Conservation (phyloP, 1,140 invertebrate genomes). For the Pseudobourletiella spinata region DNA sequence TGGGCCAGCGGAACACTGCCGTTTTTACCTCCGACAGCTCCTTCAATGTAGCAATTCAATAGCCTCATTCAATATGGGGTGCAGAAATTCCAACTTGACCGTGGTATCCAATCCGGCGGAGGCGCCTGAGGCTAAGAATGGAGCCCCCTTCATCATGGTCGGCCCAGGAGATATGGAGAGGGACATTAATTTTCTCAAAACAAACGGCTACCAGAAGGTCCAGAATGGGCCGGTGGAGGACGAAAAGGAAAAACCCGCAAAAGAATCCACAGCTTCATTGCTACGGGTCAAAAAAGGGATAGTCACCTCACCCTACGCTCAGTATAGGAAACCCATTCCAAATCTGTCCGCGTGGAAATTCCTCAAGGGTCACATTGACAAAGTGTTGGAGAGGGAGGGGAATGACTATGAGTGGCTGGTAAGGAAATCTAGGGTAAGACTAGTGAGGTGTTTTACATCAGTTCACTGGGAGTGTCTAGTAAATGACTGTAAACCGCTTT, state of each 20-base stretch:
- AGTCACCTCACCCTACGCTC: background rate
- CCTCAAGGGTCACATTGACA: background rate
- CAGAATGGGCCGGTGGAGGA: background rate
- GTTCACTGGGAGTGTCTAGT: no score
- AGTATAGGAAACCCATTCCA: background rate
- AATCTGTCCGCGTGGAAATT: conserved; percentile 1
- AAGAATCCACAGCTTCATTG: background rate
- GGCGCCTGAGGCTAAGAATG: background rate
- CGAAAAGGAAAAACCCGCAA: background rate
- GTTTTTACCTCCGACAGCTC: no score
- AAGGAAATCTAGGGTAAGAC: no score
- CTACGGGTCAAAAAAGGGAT: background rate
- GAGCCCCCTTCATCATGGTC: background rate
- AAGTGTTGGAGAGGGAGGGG: background rate
- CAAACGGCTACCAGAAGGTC: background rate
- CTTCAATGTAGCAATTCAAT: no score
- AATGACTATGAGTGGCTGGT: background rate
- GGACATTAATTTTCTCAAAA: background rate
- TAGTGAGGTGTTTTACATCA: no score
- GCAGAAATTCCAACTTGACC: background rate
- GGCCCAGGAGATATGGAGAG: background rate
- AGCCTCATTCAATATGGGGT: background rate
- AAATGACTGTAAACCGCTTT: no score
- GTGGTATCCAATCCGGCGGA: background rate
- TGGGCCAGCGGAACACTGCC: no score